Evolutionary conservation across 2,888 invertebrate species (phyloP), one percentile per base, ranked within the genome.

Genomic region (Augochlorella aurata): DNA sequence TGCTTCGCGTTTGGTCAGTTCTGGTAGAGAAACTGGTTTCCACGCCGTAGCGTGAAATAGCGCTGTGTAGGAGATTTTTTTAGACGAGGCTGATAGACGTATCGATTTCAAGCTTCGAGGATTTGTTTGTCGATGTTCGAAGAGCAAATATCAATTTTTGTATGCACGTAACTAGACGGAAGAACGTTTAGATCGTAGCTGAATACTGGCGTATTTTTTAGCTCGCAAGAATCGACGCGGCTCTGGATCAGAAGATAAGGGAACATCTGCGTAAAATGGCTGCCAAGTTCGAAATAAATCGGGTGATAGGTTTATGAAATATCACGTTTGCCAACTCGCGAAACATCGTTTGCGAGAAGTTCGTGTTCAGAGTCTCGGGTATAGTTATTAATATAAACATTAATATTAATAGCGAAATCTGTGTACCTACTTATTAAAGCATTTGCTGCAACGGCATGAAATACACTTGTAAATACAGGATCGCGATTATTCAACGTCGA

Each of bases 401-500:
- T 38, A 24, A 58, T 58, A 16, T 58, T 24, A 24, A 58, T 58
- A 58, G 24, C 14, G 14, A 58, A 58, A 58, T 58, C 58, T 24
- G 2, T 24, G 10, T 24, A 58, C 58, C 58, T 58, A 24, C 58
- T 58, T 58, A 24, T 58, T 58, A 58, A 58, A 58, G 58, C 24
- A 38, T 24, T 14, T 24, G 58, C 58, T 14, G 14, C 24, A 58
- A 24, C 24, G 14, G 24, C 58, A 24, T 58, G 58, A 24, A 24
- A 24, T 58, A 21, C 18, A 18, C 50, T 24, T 58, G 58, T 58
- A 58, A 58, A 58, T 58, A 24, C 58, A 14, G 24, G 58, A 14
- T 58, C 14, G 14, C 58, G n/a, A 58, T 58, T 58, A 58, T 58
- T 58, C 58, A 58, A 21, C 58, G 58, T 14, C 58, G 24, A 58